A percentile compares a stretch with the other conserved stretches of the same genome.
phyloP scores from a whole-genome alignment of 2,888 invertebrate species.

The Eledona agricola region DNA sequence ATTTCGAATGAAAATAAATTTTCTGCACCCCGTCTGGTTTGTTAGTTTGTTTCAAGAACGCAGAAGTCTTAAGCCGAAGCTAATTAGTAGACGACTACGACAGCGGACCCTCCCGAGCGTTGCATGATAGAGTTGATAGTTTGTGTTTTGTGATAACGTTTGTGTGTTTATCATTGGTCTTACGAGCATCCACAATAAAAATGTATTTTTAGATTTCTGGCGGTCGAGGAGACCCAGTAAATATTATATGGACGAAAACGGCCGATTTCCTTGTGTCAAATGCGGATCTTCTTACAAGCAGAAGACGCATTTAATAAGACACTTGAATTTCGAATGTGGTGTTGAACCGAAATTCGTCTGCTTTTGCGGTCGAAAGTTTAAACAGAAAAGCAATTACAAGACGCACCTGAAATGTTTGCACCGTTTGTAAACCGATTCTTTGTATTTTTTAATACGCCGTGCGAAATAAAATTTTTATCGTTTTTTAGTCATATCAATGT shows the following conservation, averaged over 20 bases:
- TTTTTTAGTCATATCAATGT: too few relatives aligned
- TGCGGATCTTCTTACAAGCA: conserved; percentile 50
- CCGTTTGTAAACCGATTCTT: conserved; percentile 27
- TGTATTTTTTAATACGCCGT: conserved; percentile 13
- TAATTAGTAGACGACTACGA: too few relatives aligned
- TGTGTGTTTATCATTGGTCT: neutral
- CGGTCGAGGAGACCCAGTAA: conserved; percentile 38
- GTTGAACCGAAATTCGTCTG: conserved; percentile 64
- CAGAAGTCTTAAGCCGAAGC: too few relatives aligned
- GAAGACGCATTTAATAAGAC: conserved; percentile 51
- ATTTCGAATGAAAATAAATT: conserved; percentile 9
- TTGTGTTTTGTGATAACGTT: conserved; percentile 1
- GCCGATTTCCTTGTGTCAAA: conserved; percentile 45
- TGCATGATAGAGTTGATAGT: conserved; percentile 3
- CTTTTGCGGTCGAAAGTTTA: conserved; percentile 64
- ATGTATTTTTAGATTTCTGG: conserved; percentile 37
- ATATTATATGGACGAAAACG: conserved; percentile 44
- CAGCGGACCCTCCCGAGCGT: too few relatives aligned
- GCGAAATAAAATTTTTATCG: too few relatives aligned
- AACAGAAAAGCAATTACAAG: conserved; percentile 47
- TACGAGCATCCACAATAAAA: conserved; percentile 12
- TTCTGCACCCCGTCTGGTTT: too few relatives aligned
- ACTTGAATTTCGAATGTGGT: conserved; percentile 52
- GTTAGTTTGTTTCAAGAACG: too few relatives aligned
- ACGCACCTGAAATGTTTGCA: conserved; percentile 43